Base-by-base conservation (phyloP, 2,888 invertebrate genomes). In the Cosmia pyralina region DNA sequence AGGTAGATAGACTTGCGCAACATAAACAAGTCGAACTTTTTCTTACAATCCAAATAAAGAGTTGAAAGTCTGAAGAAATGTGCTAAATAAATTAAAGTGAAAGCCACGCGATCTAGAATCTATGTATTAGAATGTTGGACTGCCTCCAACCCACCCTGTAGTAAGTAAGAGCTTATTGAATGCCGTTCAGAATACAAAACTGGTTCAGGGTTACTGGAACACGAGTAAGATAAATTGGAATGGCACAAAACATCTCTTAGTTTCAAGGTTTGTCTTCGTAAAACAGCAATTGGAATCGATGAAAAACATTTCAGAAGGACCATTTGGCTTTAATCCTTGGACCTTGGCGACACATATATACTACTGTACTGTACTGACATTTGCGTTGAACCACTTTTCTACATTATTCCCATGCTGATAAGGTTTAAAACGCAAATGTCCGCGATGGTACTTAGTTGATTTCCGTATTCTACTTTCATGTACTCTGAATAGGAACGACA, bases 121-220 rank as follows among this genome's bases (percentile, higher is more conserved):
- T 71, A 83, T n/a, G n/a, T n/a, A n/a, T 80, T 84, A 76, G 52
- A 84, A 85, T 76, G 38, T 84, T 84, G 84, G 84, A 84, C 50
- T 59, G 58, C 48, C 59, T 84, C 84, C 86, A 84, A 84, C 57
- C 55, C 57, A 69, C 68, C 72, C 69, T 38, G 77, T 63, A 69
- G 69, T 75, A 62, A 60, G 71, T 78, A 82, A 81, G 82, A 84
- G 69, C 48, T 71, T 83, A 77, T 78, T 57, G 76, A 81, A 81
- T 60, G 59, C 48, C 55, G 58, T 72, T 68, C 73, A 64, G 67
- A 73, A 76, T 57, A 72, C 69, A 73, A 75, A 78, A 77, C 72
- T 81, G 64, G 82, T 78, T 77, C 86, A 81, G 64, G 78, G 82
- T 76, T 71, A 86, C 82, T 57, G 59, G 52, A 62, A 70, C 62